Conservation (phyloP, 2,797 vertebrate species). For the Pseudocheirus occidentalis region DNA sequence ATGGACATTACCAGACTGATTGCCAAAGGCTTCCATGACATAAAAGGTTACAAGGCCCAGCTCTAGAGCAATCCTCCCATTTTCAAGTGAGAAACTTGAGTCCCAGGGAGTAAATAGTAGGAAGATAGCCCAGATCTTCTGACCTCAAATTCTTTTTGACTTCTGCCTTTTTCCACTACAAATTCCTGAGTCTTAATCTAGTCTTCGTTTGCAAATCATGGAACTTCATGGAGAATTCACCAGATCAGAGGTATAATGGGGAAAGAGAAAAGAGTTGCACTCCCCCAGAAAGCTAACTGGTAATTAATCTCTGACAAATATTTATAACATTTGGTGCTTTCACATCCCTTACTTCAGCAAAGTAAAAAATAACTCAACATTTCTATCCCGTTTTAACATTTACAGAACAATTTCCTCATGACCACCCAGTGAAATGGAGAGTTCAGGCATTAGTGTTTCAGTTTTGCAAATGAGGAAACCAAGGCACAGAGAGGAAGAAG, state of each 20-base stretch:
- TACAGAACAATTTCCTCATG: not conserved
- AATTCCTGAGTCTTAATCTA: not conserved
- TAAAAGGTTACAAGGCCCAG: not conserved
- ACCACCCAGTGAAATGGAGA: not conserved
- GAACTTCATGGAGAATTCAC: slow-evolving; percentile 63
- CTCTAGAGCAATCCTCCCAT: not conserved
- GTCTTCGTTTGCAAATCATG: slow-evolving; percentile 61
- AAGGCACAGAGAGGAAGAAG: not conserved
- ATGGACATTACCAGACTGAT: not conserved
- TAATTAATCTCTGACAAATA: slow-evolving; percentile 55
- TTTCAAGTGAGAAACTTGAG: not conserved
- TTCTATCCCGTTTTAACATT: slow-evolving; percentile 26
- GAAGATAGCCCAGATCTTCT: not conserved
- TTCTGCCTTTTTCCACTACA: not conserved
- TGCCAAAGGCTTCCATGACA: not conserved
- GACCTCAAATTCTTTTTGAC: not conserved
- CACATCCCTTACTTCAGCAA: not conserved
- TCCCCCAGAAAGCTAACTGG: slow-evolving; percentile 40
- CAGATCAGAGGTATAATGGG: slow-evolving; percentile 46
- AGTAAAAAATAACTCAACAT: not conserved
- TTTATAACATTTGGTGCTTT: not conserved
- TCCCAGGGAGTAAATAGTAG: not conserved
- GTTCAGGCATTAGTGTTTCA: not conserved
- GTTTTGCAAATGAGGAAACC: slow-evolving; percentile 22
- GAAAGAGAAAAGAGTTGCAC: slow-evolving; percentile 43